Percentiles rank a stretch among this genome's conserved stretches.
Conservation (phyloP, 2,888 invertebrate species). For the Cantharis rustica region DNA sequence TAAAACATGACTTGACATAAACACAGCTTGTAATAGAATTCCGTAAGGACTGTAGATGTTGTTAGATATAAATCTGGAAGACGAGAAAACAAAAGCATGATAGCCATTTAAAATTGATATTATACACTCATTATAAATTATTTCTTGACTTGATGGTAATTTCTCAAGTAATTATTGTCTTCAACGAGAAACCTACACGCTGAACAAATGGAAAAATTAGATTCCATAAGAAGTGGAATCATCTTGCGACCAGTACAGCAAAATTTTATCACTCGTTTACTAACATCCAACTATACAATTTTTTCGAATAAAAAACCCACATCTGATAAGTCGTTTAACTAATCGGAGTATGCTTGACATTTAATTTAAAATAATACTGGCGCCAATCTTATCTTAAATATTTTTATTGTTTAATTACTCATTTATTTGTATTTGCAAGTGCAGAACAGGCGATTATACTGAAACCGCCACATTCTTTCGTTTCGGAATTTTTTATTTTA, state of each 20-base stretch:
- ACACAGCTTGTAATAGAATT: conserved; percentile 1
- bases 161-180: background rate
- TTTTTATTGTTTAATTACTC: background rate
- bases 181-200: background rate
- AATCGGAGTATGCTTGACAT: background rate
- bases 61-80: background rate
- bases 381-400: conserved; percentile 1
- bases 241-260: background rate
- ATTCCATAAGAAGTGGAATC: background rate
- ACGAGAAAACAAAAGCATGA: background rate
- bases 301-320: background rate
- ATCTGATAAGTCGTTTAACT: background rate
- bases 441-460: background rate
- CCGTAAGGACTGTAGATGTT: background rate
- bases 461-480: background rate
- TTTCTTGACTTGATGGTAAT: background rate
- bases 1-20: conserved; percentile 2
- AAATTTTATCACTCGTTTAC: background rate
- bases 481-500: background rate
- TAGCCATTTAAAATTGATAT: background rate
- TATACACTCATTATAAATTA: background rate
- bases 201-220: background rate
- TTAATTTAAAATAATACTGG: background rate
- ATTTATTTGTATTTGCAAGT: background rate
- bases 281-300: background rate